These are phyloP conservation scores for Eucera pruinosa DNA, from an alignment of 2,888 invertebrate species.

Conservation along the genomic window DNA sequence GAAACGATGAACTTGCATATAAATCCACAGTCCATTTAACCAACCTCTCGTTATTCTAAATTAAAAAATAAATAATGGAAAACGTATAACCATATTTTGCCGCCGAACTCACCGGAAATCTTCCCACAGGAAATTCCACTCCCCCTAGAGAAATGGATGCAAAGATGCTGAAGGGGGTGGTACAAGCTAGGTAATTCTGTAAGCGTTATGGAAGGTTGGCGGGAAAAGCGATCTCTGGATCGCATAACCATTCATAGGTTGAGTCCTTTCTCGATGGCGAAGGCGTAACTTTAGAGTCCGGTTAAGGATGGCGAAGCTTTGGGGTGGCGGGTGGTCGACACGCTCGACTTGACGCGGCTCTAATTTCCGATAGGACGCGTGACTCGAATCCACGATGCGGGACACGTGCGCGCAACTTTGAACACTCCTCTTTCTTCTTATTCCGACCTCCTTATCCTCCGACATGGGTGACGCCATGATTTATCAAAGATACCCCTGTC, in stretches of 20 bases:
- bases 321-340: slow-evolving; percentile 24
- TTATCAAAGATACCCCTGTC: slow-evolving; percentile 43
- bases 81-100: no score
- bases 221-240: slow-evolving; percentile 59
- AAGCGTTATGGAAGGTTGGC: slow-evolving; percentile 4
- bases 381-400: slow-evolving; percentile 78
- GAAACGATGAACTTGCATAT: no score
- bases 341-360: slow-evolving; percentile 76
- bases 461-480: slow-evolving; percentile 65
- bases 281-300: slow-evolving; percentile 65
- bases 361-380: slow-evolving; percentile 83
- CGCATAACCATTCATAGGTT: slow-evolving; percentile 40
- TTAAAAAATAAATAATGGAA: no score
- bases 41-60: no score
- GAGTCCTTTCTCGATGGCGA: slow-evolving; percentile 42
- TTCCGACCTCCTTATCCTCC: slow-evolving; percentile 52
- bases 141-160: not conserved
- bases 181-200: slow-evolving; percentile 11
- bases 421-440: slow-evolving; percentile 48
- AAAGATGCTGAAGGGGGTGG: no score
- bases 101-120: no score
- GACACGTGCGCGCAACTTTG: slow-evolving; percentile 56
- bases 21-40: no score
- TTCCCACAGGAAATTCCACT: no score
- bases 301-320: slow-evolving; percentile 20